A percentile compares a stretch with the other conserved stretches of the same genome.
Evolutionary conservation across 2,113 vertebrate species (phyloP).

Genomic region (Petroica traversi): DNA sequence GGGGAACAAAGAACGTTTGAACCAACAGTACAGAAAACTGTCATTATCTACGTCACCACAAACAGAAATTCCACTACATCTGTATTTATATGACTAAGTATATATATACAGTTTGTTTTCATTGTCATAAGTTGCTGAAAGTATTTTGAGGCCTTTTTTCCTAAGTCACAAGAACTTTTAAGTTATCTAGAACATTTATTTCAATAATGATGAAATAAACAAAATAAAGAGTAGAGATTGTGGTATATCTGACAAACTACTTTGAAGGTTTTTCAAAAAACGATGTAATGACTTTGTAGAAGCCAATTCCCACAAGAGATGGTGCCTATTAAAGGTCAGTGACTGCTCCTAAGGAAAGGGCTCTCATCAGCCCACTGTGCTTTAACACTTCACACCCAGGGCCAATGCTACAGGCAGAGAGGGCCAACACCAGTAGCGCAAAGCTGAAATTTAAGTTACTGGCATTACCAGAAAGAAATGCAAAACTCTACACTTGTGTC

Average conservation of each 20-base stretch:
- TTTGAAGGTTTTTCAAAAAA: neutral
- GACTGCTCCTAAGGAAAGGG: neutral
- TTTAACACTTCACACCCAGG: neutral
- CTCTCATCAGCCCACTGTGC: neutral
- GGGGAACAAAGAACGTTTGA: neutral
- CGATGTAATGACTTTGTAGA: neutral
- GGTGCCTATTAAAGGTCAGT: neutral
- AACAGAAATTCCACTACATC: neutral
- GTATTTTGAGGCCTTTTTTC: neutral
- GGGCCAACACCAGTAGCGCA: neutral
- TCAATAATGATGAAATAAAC: neutral
- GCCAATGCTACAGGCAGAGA: neutral
- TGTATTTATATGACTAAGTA: no score
- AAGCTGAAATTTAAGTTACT: neutral
- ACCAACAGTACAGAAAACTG: neutral
- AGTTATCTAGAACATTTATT: neutral
- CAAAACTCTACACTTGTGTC: neutral
- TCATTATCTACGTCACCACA: neutral
- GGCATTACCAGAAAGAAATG: neutral
- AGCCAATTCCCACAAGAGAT: neutral
- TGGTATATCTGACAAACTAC: neutral
- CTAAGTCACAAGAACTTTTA: neutral
- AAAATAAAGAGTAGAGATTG: neutral
- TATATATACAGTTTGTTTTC: no score
- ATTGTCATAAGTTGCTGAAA: neutral